A percentile compares a stretch with the other conserved stretches of the same genome.
These are phyloP conservation scores for Dascyllus trimaculatus DNA, from an alignment of 2,113 vertebrate species.

Conservation along the genomic window DNA sequence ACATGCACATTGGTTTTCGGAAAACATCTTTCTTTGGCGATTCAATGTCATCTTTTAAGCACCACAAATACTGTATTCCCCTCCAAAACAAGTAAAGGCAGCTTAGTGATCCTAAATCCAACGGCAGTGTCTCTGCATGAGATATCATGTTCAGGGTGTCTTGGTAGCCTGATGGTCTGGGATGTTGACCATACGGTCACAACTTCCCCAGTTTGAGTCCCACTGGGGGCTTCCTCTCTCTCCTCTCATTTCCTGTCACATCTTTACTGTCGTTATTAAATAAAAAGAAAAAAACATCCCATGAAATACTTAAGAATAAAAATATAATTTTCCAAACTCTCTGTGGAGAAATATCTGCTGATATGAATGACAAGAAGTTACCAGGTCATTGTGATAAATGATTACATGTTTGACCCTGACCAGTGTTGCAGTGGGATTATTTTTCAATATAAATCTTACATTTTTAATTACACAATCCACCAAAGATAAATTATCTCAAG, in stretches of 20 bases:
- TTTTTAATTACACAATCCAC: too few species aligned
- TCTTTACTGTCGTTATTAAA: neutral
- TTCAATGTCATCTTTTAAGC: too few species aligned
- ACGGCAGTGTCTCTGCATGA: neutral
- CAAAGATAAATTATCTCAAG: too few species aligned
- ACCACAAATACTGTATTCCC: too few species aligned
- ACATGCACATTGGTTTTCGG: too few species aligned
- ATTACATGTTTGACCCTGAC: neutral
- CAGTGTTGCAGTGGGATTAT: neutral
- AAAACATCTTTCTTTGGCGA: too few species aligned
- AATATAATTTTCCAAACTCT: neutral
- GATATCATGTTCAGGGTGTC: neutral
- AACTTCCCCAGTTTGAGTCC: neutral
- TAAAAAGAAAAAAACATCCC: neutral
- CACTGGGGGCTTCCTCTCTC: neutral
- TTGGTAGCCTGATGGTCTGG: neutral
- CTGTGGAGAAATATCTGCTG: neutral
- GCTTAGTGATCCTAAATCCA: neutral
- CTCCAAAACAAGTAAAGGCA: neutral
- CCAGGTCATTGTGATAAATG: neutral
- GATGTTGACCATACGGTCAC: slow-evolving; percentile 12
- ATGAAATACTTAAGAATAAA: neutral
- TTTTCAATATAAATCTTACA: neutral
- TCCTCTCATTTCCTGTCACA: slow-evolving; percentile 27
- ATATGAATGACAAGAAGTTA: too few species aligned